Conservation (phyloP, 2,797 vertebrate genomes). For the Cheirogaleus major region DNA sequence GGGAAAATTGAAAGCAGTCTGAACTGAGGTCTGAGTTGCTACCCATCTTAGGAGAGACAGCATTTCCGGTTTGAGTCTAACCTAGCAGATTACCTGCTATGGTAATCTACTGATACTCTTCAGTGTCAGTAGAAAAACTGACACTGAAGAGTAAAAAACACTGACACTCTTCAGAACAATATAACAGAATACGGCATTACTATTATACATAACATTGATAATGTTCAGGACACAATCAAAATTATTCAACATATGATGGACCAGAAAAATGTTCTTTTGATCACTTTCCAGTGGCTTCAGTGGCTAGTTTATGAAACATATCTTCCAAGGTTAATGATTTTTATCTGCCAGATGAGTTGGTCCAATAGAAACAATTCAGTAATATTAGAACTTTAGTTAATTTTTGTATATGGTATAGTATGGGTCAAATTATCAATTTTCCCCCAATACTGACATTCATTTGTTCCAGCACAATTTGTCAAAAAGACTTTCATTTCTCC, state of each 20-base stretch:
- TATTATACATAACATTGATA: neutral
- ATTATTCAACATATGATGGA: neutral
- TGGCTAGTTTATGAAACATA: neutral
- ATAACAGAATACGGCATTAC: neutral
- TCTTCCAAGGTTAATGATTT: neutral
- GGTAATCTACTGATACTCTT: neutral
- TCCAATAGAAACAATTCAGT: neutral
- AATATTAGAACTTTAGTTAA: neutral
- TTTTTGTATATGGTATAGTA: neutral
- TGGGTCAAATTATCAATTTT: neutral
- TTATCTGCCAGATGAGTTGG: neutral
- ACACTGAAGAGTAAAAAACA: too few relatives aligned
- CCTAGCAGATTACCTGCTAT: neutral
- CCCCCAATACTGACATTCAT: neutral
- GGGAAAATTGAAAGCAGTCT: neutral
- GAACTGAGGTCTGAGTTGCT: neutral
- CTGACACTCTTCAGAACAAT: neutral
- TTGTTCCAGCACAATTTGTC: neutral
- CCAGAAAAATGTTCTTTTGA: neutral
- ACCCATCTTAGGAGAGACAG: neutral
- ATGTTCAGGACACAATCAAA: neutral
- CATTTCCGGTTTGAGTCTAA: neutral
- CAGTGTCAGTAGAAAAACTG: neutral
- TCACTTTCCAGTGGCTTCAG: neutral
- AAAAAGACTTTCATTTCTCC: neutral